Percentiles rank a stretch among this genome's conserved stretches.
Evolutionary conservation across 2,797 vertebrate species (phyloP).

Genomic region (Trachops cirrhosus): DNA sequence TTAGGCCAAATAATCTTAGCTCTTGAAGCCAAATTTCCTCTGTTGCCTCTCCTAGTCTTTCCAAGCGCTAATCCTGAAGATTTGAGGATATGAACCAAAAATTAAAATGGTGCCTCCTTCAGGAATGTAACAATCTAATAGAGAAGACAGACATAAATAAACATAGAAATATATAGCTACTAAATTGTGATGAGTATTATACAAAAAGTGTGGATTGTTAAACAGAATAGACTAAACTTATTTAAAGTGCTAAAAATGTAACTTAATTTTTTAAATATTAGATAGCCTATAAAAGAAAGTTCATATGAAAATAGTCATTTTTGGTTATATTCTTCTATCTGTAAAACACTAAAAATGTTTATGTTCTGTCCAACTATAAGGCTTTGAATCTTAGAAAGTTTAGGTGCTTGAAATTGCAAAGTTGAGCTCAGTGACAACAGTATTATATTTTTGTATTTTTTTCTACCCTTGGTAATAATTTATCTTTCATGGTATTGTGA

Average conservation of each 20-base stretch:
- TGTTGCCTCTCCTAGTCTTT: not conserved
- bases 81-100: not conserved
- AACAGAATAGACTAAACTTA: not conserved
- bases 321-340: not conserved
- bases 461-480: not conserved
- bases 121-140: not conserved
- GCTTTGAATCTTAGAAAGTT: not conserved
- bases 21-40: not conserved
- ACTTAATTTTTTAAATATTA: not conserved
- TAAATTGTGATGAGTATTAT: not conserved
- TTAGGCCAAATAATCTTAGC: not conserved
- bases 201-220: not conserved
- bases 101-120: not conserved
- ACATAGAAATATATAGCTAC: not conserved
- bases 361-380: not conserved
- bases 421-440: not conserved
- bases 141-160: not conserved
- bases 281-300: not conserved
- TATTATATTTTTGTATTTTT: not conserved
- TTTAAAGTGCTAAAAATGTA: not conserved
- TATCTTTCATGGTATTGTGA: not conserved
- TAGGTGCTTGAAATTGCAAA: not conserved
- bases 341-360: not conserved
- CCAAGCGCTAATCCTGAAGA: not conserved
- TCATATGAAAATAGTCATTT: not conserved